Percentiles rank a stretch among this genome's conserved stretches.
Evolutionary conservation across 2,113 vertebrate genomes (phyloP).

Genomic region (Platichthys stellatus): DNA sequence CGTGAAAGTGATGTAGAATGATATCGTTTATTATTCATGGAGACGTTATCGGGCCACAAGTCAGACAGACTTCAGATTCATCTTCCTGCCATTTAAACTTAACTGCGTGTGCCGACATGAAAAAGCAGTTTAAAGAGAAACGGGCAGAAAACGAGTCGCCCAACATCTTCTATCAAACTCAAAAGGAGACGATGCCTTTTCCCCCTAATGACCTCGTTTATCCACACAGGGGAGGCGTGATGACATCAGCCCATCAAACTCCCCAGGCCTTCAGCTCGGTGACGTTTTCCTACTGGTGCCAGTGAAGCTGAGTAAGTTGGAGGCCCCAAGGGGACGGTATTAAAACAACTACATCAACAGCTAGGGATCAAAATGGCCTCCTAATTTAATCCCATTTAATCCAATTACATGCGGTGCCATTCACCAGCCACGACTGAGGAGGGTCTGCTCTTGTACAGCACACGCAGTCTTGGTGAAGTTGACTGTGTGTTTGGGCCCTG

Average conservation of each 20-base stretch:
- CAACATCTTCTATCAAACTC: conserved; percentile 15
- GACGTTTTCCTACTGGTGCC: conserved; percentile 13
- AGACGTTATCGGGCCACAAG: background rate
- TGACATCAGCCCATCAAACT: conserved; percentile 41
- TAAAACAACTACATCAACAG: conserved; percentile 67
- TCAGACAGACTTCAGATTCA: conserved; percentile 39
- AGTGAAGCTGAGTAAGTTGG: conserved; percentile 21
- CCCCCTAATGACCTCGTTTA: conserved; percentile 13
- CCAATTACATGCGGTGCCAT: conserved; percentile 58
- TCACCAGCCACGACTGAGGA: conserved; percentile 28
- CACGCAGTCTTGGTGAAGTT: background rate
- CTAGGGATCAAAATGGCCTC: conserved; percentile 48
- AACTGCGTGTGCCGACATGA: background rate
- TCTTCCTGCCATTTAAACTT: conserved; percentile 25
- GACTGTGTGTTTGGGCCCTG: background rate
- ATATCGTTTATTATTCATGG: conserved; percentile 64
- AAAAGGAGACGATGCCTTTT: background rate
- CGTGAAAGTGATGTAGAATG: conserved; percentile 45
- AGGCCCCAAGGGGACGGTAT: conserved; percentile 27
- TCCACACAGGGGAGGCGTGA: background rate
- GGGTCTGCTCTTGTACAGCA: background rate
- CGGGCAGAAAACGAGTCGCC: conserved; percentile 10
- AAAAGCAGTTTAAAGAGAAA: conserved; percentile 10
- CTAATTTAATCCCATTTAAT: conserved; percentile 75
- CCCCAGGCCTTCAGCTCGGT: conserved; percentile 17